These are phyloP conservation scores for Pygathrix nemaeus DNA, from an alignment of 2,113 vertebrate species.

Conservation along the genomic window DNA sequence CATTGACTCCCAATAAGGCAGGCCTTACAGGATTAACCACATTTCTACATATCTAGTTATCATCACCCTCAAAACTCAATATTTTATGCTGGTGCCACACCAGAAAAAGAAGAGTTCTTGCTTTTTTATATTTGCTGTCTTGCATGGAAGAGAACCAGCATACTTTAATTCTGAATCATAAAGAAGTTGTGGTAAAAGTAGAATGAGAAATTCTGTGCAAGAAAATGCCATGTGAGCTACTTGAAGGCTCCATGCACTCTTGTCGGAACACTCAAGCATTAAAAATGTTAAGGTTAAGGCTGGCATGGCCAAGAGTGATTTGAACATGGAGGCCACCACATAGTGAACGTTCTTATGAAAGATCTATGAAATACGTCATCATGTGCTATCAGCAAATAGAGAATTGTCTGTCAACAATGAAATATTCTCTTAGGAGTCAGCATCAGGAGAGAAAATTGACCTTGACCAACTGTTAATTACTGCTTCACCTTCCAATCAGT, in stretches of 20 bases:
- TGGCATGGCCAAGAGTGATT: background rate
- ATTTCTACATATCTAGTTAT: background rate
- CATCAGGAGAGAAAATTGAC: background rate
- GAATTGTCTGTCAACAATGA: background rate
- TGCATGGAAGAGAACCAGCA: conserved; percentile 38
- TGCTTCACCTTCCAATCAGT: conserved; percentile 7
- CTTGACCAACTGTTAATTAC: conserved; percentile 25
- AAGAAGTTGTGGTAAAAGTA: conserved; percentile 50
- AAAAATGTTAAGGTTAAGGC: background rate
- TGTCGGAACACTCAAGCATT: background rate
- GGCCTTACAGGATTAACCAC: background rate
- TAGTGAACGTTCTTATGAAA: background rate
- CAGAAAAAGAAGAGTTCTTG: conserved; percentile 4
- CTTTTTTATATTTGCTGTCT: conserved; percentile 46
- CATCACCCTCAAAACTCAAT: background rate
- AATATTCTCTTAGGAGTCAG: background rate
- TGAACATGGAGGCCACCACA: background rate
- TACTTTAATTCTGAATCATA: conserved; percentile 65
- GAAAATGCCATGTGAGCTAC: conserved; percentile 39
- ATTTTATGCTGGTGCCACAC: background rate
- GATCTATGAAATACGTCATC: background rate
- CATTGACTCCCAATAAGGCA: background rate
- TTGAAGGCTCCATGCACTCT: background rate
- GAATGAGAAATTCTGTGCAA: conserved; percentile 53
- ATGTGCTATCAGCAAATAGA: background rate